Evolutionary conservation across 2,888 invertebrate species (phyloP), one percentile per base, ranked within the genome.

Genomic region (Drosophila austrosaltans): DNA sequence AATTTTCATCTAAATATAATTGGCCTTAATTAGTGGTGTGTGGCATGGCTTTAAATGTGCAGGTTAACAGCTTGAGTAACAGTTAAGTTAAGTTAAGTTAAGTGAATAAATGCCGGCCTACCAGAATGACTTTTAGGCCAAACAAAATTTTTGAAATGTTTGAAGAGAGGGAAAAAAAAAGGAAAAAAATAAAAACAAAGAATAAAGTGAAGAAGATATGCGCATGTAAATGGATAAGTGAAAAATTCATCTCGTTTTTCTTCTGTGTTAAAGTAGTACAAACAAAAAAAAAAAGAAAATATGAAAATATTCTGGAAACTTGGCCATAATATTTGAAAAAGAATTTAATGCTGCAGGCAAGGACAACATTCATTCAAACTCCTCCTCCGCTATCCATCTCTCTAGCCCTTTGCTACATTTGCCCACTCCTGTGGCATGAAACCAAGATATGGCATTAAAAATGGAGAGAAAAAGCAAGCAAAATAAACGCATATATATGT

Each of bases 11-110:
- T 39, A 76, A 68, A 73, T 81, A 72, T 81, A 82, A 82, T 83
- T 82, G 83, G 66, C 30, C 79, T 25, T 77, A 83, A 82, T 82
- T 82, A 77, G 75, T 48, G 48, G 48, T 48, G 67, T 74, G 83
- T 66, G 74, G 79, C 76, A 75, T 74, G 77, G 75, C 76, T 62
- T 64, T 82, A 75, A 79, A 77, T 64, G 72, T 48, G 25, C 48
- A 48, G 48, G 48, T 48, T 48, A 48, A 48, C 48, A 12, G 48
- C 48, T 48, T 48, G 48, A 48, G 22, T 48, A 48, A 48, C 25
- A 48, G 48, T 48, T 1, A 42, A 16, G 42, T 42, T 42, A 39
- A 39, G 39, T 39, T 44, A 48, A 48, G 48, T 48, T 48, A 48
- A 48, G 48, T 48, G 48, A 48, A 22, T 48, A 48, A 48, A 48